These are phyloP conservation scores for Atractosteus spatula DNA, from an alignment of 2,113 vertebrate genomes.

Conservation along the genomic window DNA sequence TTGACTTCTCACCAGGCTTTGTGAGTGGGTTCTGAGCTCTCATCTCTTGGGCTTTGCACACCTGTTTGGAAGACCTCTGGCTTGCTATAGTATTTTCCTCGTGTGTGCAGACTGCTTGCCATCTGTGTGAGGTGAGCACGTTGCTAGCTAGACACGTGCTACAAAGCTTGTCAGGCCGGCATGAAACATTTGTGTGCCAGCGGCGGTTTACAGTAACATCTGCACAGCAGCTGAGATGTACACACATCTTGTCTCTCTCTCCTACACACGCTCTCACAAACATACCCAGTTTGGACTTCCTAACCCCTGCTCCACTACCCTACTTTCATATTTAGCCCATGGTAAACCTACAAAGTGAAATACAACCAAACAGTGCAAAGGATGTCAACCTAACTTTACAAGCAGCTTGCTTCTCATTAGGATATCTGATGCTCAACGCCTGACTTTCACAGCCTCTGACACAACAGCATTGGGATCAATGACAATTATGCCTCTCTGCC, in stretches of 20 bases:
- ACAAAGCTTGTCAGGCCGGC: conserved; percentile 24
- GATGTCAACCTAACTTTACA: too few species aligned
- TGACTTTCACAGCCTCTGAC: too few species aligned
- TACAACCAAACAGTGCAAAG: too few species aligned
- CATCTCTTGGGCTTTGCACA: not conserved
- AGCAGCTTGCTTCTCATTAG: too few species aligned
- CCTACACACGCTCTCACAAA: conserved; percentile 30
- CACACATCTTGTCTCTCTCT: conserved; percentile 10
- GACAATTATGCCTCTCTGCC: too few species aligned
- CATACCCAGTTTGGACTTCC: conserved; percentile 30
- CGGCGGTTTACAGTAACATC: conserved; percentile 36
- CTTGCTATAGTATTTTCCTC: too few species aligned
- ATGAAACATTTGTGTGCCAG: not conserved
- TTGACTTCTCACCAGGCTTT: conserved; percentile 7
- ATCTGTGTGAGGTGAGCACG: conserved; percentile 38
- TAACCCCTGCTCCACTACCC: conserved; percentile 62
- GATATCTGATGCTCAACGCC: too few species aligned
- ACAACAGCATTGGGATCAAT: too few species aligned
- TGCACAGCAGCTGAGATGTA: conserved; percentile 22
- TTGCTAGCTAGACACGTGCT: conserved; percentile 40
- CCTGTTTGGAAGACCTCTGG: not conserved
- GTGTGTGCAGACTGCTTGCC: conserved; percentile 18
- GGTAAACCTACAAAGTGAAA: too few species aligned
- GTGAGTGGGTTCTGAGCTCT: not conserved
- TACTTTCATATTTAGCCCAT: conserved; percentile 37